phyloP scores from a whole-genome alignment of 2,797 vertebrate species.

The Aldrovandia affinis region DNA sequence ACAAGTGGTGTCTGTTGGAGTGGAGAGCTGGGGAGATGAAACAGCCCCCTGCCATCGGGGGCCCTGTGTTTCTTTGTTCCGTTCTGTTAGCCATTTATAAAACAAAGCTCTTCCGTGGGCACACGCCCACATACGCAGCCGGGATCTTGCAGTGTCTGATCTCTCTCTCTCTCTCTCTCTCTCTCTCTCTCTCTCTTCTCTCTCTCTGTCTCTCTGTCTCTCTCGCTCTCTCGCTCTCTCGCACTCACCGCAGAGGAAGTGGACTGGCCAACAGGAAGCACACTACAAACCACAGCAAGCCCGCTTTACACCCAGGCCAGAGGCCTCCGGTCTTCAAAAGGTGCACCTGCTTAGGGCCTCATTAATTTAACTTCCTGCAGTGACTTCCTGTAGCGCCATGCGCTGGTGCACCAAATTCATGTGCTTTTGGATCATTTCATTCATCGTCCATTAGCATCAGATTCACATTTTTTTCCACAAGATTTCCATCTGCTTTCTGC shows the following conservation, averaged over 20 bases:
- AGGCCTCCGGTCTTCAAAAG: background rate
- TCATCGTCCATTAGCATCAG: background rate
- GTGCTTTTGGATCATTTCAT: background rate
- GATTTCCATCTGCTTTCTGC: background rate
- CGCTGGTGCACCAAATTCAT: background rate
- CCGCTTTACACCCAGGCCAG: background rate
- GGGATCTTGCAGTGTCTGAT: background rate
- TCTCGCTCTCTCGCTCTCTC: background rate
- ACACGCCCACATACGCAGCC: slow-evolving; percentile 17
- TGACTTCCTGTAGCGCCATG: background rate
- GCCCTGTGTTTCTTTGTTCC: slow-evolving; percentile 39
- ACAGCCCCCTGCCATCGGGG: slow-evolving; percentile 22
- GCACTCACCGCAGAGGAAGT: background rate
- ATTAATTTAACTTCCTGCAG: background rate
- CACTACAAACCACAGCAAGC: background rate
- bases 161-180: background rate
- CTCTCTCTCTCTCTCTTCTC: background rate
- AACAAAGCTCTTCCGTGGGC: slow-evolving; percentile 18
- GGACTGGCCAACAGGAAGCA: background rate
- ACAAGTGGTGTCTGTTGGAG: slow-evolving; percentile 28
- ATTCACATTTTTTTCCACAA: background rate
- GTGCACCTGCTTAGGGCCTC: too few relatives aligned
- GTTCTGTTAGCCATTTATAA: slow-evolving; percentile 43
- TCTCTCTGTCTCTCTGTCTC: background rate
- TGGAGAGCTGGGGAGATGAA: slow-evolving; percentile 35